Conservation (phyloP, 2,797 vertebrate genomes). For the Onychomys torridus region DNA sequence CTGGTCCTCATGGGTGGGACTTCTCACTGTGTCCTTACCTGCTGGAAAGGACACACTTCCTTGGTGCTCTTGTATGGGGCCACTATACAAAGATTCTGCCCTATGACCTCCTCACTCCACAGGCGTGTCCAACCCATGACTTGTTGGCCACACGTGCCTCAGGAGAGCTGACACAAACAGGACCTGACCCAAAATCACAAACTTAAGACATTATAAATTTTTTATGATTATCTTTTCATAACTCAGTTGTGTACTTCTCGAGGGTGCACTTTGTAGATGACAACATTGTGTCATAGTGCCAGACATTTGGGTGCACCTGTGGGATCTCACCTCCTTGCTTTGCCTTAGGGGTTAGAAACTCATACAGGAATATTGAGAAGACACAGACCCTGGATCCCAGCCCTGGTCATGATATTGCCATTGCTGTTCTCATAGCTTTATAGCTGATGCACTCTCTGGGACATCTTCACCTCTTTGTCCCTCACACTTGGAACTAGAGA, state of each 20-base stretch:
- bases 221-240: not conserved
- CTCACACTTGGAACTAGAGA: not conserved
- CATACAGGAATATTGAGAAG: not conserved
- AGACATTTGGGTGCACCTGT: not conserved
- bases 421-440: not conserved
- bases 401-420: not conserved
- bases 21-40: too few relatives aligned
- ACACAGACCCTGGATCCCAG: too few relatives aligned
- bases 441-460: not conserved
- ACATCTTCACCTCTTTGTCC: not conserved
- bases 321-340: not conserved
- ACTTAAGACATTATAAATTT: not conserved
- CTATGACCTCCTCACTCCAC: not conserved
- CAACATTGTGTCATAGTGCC: not conserved
- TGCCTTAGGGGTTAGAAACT: not conserved
- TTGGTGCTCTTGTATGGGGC: not conserved
- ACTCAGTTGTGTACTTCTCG: not conserved
- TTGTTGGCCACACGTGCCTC: not conserved
- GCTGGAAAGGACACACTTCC: not conserved
- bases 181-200: not conserved
- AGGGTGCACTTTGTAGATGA: too few relatives aligned
- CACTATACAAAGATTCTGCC: not conserved
- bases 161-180: not conserved
- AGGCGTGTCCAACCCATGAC: not conserved
- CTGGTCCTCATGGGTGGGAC: not conserved